Evolutionary conservation across 2,888 invertebrate genomes (phyloP), one percentile per base, ranked within the genome.

Genomic region (Hirtodrosophila duncani): DNA sequence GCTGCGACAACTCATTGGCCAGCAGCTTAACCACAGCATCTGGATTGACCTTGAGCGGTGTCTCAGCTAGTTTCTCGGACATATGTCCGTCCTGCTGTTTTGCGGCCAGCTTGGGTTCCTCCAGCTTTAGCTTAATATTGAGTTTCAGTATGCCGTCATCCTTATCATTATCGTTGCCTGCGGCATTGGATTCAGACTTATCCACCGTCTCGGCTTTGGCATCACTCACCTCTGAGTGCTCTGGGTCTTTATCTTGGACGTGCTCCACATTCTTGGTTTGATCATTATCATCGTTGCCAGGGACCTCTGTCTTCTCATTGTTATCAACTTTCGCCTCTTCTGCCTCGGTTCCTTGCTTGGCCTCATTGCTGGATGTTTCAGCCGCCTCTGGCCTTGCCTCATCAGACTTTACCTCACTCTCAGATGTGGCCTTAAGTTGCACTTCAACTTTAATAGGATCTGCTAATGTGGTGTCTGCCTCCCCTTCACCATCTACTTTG

Each of bases 11-110:
- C 20, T 75, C 65, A 6, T 42, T 66, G 36, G 66, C 67, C 50
- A 71, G 2, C n/a, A 75, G 20, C 14, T 75, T 79, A 13, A 64
- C 57, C 11, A 79, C 59, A 0, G 66, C 66, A 36, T 71, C 66
- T 0, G 62, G 30, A 34, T 69, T 52, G 5, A 18, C 31, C 23
- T 51, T 48, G n/a, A 2, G 14, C 2, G 30, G n/a, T 17, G 30
- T 29, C 3, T 11, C 11, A 5, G 17, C 21, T 6, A 13, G 5
- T 17, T 21, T 26, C n/a, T n/a, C n/a, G n/a, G n/a, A n/a, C n/a
- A n/a, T n/a, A n/a, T n/a, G n/a, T n/a, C n/a, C n/a, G n/a, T n/a
- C n/a, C n/a, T n/a, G 10, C 5, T 6, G n/a, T 2, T 3, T 24
- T 14, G 7, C 2, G 7, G 6, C 3, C 5, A 13, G 18, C 14